Base-by-base conservation (phyloP, 2,797 vertebrate genomes). In the Pseudochirops cupreus region DNA sequence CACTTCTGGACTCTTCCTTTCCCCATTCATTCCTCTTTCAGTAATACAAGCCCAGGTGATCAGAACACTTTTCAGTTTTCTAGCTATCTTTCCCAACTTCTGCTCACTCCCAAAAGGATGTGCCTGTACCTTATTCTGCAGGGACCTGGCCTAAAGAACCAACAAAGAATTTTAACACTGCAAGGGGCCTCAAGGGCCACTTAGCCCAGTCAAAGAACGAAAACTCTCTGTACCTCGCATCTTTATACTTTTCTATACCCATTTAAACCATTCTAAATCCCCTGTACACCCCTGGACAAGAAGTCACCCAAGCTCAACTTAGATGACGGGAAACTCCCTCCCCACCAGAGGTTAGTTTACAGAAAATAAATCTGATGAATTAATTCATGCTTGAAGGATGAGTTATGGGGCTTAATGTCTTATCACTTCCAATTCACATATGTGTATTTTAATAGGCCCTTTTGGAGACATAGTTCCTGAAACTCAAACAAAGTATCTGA, bases 291-390 rank as follows among this genome's bases (percentile, higher is more conserved):
- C 39, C 39, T 87, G 24, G 74, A 87, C 39, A 46, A 87, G 39
- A 39, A 50, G 39, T 87, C 74, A 87, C 26, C 39, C 9, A 50
- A 87, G 24, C 21, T 94, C 54, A 92, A 12, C 31, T 50, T 56
- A 21, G 26, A 50, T 87, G 74, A 87, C 21, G 28, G 2, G 33
- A 96, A 96, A 31, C 55, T 82, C 91, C 89, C 67, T 56, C 11
- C 39, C 89, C n/a, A 62, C 46, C 91, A 39, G 24, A 52, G 56
- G 50, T 95, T 92, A 57, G 94, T 74, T 39, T 50, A 57, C 18
- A 91, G 28, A 57, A 62, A 95, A 94, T 53, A 29, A 13, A 90
- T 92, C 92, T 31, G 55, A 82, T 91, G 91, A 91, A 52, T 62
- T n/a, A 92, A 46, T 5, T 2, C n/a, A 46, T 24, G 55, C 5